Conservation (phyloP, 2,888 invertebrate species). For the Diarsia brunnea region DNA sequence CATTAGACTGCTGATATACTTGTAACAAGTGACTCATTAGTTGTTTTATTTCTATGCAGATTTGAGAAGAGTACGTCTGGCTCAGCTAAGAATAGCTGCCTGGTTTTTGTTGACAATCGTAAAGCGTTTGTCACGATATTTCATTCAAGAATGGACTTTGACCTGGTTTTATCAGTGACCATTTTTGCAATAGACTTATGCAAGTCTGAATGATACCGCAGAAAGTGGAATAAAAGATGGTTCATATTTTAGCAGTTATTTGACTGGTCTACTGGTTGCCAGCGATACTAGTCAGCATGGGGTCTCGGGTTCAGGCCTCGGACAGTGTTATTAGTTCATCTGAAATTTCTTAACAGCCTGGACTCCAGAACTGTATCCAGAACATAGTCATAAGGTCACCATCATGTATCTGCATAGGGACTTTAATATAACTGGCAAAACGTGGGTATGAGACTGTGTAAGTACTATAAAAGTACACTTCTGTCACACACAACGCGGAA, state of each 20-base stretch:
- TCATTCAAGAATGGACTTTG: conserved; percentile 26
- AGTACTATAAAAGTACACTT: not conserved
- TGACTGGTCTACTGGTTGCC: too few relatives aligned
- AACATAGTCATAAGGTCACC: not conserved
- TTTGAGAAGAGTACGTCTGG: conserved; percentile 25
- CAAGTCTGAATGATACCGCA: too few relatives aligned
- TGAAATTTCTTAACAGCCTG: not conserved
- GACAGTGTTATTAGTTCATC: not conserved
- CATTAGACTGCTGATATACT: conserved; percentile 43
- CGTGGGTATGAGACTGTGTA: not conserved
- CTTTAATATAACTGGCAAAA: not conserved
- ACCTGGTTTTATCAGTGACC: not conserved
- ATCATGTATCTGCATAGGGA: too few relatives aligned
- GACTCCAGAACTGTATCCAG: not conserved
- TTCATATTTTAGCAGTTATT: not conserved
- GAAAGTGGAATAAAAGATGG: not conserved
- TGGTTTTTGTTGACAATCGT: conserved; percentile 34
- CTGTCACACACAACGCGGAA: not conserved
- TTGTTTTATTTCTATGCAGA: conserved; percentile 41
- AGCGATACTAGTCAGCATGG: not conserved
- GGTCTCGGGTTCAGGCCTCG: not conserved
- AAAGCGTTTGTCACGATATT: conserved; percentile 17
- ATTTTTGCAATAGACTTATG: not conserved
- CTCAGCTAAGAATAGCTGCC: conserved; percentile 15
- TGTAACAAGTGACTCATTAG: conserved; percentile 39